These are phyloP conservation scores for Isurus oxyrinchus DNA, from an alignment of 2,113 vertebrate species.

Conservation along the genomic window DNA sequence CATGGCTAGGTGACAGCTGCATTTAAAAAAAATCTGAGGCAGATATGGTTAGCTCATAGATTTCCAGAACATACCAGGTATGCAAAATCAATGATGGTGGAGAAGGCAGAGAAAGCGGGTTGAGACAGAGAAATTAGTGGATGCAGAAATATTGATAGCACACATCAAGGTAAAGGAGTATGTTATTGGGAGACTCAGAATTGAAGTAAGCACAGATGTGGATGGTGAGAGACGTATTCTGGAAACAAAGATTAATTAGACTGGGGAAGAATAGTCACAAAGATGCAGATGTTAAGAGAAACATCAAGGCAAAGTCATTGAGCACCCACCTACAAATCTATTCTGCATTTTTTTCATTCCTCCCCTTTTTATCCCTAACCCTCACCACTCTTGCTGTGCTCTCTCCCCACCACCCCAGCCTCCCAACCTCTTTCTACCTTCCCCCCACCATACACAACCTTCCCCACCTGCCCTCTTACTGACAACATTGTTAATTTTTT, in stretches of 20 bases:
- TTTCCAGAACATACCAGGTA: no score
- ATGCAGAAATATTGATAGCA: background rate
- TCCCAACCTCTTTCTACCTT: background rate
- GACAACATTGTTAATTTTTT: background rate
- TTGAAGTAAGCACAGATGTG: background rate
- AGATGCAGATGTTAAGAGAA: background rate
- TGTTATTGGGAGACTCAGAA: background rate
- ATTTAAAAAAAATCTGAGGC: background rate
- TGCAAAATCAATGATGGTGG: background rate
- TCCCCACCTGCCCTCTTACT: background rate
- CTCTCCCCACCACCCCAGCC: no score
- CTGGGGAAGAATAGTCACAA: background rate
- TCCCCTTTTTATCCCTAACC: background rate
- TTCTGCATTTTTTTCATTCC: background rate
- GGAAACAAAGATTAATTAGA: background rate
- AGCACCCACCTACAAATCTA: background rate
- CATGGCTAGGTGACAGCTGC: background rate
- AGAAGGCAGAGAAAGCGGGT: background rate
- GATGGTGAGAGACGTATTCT: background rate
- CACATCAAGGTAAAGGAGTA: background rate
- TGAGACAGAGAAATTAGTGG: background rate
- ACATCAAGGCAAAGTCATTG: background rate
- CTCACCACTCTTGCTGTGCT: background rate
- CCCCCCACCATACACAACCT: background rate
- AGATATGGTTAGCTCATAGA: no score